Evolutionary conservation across 2,888 invertebrate species (phyloP), one percentile per base, ranked within the genome.

Genomic region (Alsophila aescularia): DNA sequence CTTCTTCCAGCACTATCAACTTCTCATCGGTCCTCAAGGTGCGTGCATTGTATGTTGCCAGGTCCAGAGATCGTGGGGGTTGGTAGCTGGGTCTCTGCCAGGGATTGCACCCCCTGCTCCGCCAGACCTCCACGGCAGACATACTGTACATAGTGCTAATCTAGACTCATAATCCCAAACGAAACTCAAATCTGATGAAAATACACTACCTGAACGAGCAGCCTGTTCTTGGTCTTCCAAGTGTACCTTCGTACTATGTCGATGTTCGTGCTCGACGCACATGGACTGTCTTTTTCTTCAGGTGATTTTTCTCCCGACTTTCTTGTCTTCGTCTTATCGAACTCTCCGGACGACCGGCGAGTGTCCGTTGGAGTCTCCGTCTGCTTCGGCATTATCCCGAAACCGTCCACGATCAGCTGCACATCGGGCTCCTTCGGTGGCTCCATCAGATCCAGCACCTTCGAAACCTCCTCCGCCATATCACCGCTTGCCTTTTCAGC

Each of bases 171-270:
- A n/a, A n/a, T n/a, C n/a, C n/a, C n/a, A n/a, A n/a, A n/a, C n/a
- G n/a, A n/a, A n/a, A n/a, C n/a, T n/a, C n/a, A n/a, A n/a, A n/a
- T n/a, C n/a, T n/a, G n/a, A n/a, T n/a, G n/a, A n/a, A n/a, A n/a
- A n/a, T 29, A 43, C 41, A 24, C 40, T 74, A 92, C 90, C 85
- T 93, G 93, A 0, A 95, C 94, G 53, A 85, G 91, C 84, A 95
- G 93, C 51, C 93, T 92, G 67, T 94, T 94, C 53, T 88, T 90
- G 60, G 96, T 96, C 50, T 81, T 92, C 91, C 96, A 93, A 0
- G 95, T 96, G 72, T 93, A 95, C 57, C 95, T 79, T 57, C 92
- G 83, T 0, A 95, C 92, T 0, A 91, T 76, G 35, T 90, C 84
- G 5, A 87, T 83, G 49, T 90, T 88, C 0, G 81, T 78, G 56